Conservation (phyloP, 2,113 vertebrate genomes). For the Chaetorhynchus papuensis region DNA sequence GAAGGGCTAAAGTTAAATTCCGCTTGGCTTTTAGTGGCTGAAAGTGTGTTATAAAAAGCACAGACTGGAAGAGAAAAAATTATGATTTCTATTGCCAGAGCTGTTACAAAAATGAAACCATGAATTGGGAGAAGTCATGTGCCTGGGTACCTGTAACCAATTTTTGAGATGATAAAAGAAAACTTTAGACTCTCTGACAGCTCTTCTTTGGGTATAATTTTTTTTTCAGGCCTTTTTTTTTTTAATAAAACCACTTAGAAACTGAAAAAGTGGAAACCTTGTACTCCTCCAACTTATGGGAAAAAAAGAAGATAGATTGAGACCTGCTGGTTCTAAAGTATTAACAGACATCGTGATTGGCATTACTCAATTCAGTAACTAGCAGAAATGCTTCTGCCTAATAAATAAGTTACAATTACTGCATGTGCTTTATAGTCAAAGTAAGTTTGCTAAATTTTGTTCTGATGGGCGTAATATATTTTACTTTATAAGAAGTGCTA, state of each 20-base stretch:
- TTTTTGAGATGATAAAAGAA: slow-evolving; percentile 17
- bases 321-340: not conserved
- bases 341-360: not conserved
- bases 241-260: not conserved
- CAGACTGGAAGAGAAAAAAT: not conserved
- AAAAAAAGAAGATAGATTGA: not conserved
- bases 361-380: not conserved
- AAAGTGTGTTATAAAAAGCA: slow-evolving; percentile 1
- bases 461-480: not conserved
- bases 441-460: not conserved
- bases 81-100: not conserved
- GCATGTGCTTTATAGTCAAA: not conserved
- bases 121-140: slow-evolving; percentile 4
- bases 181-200: not conserved
- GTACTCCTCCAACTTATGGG: not conserved
- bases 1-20: not conserved
- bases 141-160: not conserved
- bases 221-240: not conserved
- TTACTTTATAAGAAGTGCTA: not conserved
- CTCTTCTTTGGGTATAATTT: not conserved
- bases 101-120: slow-evolving; percentile 20
- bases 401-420: not conserved
- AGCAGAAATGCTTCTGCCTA: not conserved
- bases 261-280: not conserved
- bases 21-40: not conserved